A percentile compares a stretch with the other conserved stretches of the same genome.
Conservation (phyloP, 2,888 invertebrate species). For the Trypoxylon attenuatum region DNA sequence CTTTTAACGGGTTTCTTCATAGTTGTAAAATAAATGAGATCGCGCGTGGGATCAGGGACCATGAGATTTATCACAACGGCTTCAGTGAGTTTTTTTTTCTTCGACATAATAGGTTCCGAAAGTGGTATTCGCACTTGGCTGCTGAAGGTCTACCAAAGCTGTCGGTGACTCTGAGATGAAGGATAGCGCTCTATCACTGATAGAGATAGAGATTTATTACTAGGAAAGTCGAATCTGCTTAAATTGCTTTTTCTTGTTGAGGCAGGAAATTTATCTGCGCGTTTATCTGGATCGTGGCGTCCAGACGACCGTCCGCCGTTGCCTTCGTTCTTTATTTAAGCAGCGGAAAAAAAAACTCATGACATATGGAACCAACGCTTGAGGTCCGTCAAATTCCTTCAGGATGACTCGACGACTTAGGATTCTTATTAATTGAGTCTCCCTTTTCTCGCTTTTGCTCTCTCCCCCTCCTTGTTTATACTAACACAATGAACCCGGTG, state of each 20-base stretch:
- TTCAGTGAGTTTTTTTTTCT: no score
- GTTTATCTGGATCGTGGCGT: constrained; percentile 33
- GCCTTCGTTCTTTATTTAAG: constrained; percentile 39
- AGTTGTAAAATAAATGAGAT: no score
- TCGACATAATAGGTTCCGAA: no score
- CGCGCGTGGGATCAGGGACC: no score
- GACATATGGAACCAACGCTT: constrained; percentile 26
- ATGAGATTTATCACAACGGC: no score
- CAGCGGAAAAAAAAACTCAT: constrained; percentile 26
- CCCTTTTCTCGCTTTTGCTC: neutral
- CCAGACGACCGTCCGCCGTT: neutral
- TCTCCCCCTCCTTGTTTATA: neutral
- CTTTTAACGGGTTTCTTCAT: no score
- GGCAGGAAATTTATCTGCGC: constrained; percentile 51
- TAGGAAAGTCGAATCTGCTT: constrained; percentile 40
- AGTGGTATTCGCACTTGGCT: no score
- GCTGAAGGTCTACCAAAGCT: neutral
- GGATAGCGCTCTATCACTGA: constrained; percentile 26
- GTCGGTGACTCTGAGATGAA: constrained; percentile 11
- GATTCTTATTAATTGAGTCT: constrained; percentile 30
- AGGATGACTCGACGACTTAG: constrained; percentile 20
- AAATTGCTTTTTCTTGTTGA: constrained; percentile 56
- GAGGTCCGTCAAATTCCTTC: constrained; percentile 41
- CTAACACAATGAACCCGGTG: neutral
- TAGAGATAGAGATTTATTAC: constrained; percentile 38